A percentile compares a stretch with the other conserved stretches of the same genome.
phyloP scores from a whole-genome alignment of 2,888 invertebrate genomes.

The Tenthredo notha region DNA sequence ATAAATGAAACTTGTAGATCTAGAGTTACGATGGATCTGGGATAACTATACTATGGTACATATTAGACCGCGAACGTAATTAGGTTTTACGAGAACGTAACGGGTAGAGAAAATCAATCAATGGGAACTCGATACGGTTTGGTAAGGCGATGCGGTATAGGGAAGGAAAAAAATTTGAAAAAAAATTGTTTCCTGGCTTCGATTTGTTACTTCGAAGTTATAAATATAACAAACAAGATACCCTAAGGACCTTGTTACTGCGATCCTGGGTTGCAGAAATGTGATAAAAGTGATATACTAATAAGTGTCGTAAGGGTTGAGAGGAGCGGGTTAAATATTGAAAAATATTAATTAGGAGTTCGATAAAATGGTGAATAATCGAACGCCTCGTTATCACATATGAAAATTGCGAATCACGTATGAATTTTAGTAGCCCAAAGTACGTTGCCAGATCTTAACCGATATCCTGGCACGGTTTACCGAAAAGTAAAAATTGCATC shows the following conservation, averaged over 20 bases:
- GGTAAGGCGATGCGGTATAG: neutral
- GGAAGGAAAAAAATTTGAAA: neutral
- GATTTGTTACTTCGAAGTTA: neutral
- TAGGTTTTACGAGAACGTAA: neutral
- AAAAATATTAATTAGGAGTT: too few species aligned
- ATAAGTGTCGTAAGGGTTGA: too few species aligned
- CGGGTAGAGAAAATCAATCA: slow-evolving; percentile 15
- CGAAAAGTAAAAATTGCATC: slow-evolving; percentile 22
- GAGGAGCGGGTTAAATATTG: neutral
- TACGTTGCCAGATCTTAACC: neutral
- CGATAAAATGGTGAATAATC: neutral
- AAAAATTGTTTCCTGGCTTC: neutral
- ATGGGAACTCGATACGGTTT: neutral
- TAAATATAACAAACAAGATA: slow-evolving; percentile 21
- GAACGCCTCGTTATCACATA: neutral
- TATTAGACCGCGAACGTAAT: neutral
- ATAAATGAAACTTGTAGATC: neutral
- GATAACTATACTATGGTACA: neutral
- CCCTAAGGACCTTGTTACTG: slow-evolving; percentile 39
- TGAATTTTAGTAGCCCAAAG: neutral
- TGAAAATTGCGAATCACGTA: neutral
- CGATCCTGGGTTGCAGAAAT: neutral
- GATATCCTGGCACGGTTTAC: slow-evolving; percentile 6
- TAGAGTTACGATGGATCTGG: neutral
- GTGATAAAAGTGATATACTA: neutral